Evolutionary conservation across 2,888 invertebrate species (phyloP).

Genomic region (Phasia obesa): DNA sequence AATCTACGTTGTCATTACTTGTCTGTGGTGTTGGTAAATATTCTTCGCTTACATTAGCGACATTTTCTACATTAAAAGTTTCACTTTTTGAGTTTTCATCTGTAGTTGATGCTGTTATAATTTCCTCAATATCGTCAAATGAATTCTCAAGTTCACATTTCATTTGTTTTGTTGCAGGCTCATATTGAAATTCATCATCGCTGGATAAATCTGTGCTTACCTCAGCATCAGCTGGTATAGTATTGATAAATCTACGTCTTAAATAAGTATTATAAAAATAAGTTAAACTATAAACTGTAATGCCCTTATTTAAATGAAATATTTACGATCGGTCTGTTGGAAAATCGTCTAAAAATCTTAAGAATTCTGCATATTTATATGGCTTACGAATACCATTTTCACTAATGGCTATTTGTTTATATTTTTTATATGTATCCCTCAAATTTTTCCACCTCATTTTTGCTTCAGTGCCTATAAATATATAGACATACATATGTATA

Average conservation of each 20-base stretch:
- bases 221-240: slow-evolving; percentile 5
- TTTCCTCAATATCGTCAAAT: not conserved
- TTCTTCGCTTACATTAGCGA: not conserved
- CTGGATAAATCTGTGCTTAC: slow-evolving; percentile 21
- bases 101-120: not conserved
- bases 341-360: slow-evolving; percentile 15
- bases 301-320: not conserved
- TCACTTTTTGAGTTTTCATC: not conserved
- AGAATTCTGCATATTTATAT: slow-evolving; percentile 22
- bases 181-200: not conserved
- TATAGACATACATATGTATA: no score
- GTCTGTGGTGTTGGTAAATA: not conserved
- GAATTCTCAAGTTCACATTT: not conserved
- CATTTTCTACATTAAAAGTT: not conserved
- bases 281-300: not conserved
- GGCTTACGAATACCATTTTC: not conserved
- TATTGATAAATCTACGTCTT: not conserved
- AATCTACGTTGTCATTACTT: not conserved
- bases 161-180: not conserved
- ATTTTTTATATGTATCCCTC: slow-evolving; percentile 9
- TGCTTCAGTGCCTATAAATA: not conserved
- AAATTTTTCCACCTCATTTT: slow-evolving; percentile 27
- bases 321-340: not conserved
- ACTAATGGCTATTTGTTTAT: not conserved
- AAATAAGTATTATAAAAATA: not conserved